Evolutionary conservation across 2,113 vertebrate genomes (phyloP), one percentile per base, ranked within the genome.

Genomic region (Rostratula benghalensis): DNA sequence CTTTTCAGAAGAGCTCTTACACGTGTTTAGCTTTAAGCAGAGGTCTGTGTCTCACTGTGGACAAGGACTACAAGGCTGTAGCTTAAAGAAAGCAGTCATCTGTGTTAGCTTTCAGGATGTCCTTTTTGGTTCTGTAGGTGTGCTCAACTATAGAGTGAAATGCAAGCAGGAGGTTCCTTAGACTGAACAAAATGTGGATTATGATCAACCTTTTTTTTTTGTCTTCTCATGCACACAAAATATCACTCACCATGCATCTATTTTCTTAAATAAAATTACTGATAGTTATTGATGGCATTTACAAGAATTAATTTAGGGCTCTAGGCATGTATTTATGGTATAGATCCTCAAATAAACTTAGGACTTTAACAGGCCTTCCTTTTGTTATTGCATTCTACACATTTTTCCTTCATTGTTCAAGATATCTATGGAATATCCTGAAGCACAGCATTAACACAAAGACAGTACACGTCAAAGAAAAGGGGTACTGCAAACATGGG

Each of bases 371-470:
- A 17, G 13, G 8, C 23, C 21, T 78, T 90, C 61, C 19, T 63
- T 83, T 79, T 39, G 51, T 15, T 88, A 20, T 35, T 5, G 1
- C 39, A n/a, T 46, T 88, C 48, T 37, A 37, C 17, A 13, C 3
- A 30, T 24, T 33, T 75, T 88, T 76, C 17, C 19, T 80, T 41
- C 1, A 0, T 65, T 70, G 11, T 33, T 87, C 56, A 60, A 71
- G 89, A 78, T 57, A 35, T 23, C 8, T 81, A 20, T 51, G 39
- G 46, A 21, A 92, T 30, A 33, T 35, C 18, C 59, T 71, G 46
- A 93, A 93, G 67, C 37, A 92, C 15, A 83, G 12, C 5, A 37
- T 37, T 37, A 86, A 83, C 37, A 22, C 24, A 87, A 80, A 91
- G 63, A 59, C 2, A 4, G 15, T 9, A 76, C 9, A 8, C 35